Base-by-base conservation (phyloP, 2,888 invertebrate species). In the Theristus sp. region DNA sequence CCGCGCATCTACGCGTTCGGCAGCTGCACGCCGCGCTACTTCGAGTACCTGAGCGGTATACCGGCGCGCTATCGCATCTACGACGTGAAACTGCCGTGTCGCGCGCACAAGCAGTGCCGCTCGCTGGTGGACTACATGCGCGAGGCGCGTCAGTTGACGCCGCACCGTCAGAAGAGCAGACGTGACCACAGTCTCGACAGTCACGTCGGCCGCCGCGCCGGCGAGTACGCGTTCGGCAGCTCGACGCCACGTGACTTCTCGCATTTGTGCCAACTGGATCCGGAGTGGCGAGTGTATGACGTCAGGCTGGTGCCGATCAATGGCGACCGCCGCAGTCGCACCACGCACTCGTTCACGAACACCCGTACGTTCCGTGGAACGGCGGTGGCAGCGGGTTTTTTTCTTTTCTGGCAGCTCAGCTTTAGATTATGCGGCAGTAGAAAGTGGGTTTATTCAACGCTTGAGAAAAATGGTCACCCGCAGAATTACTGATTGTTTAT, bases 161-260 rank as follows among this genome's bases (percentile, higher is more conserved):
- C 52, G 17, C 52, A 6, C 6, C 17, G 17, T 6, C 52, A 6
- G 52, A 6, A 24, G 20, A n/a, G n/a, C n/a, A n/a, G n/a, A n/a
- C 52, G 52, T 24, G 52, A 52, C 52, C 52, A 24, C 20, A 52
- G 52, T 24, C 52, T 52, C 6, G 52, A 52, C 52, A n/a, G n/a
- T 20, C 24, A 10, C 20, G 6, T 52, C 17, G 52, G 17, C 6
- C 52, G 52, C 24, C 57, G 57, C 31, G 30, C 31, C 6, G n/a
- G n/a, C n/a, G n/a, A n/a, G n/a, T 57, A 31, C 57, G 57, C 57
- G 31, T 57, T 57, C 38, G 57, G 57, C 31, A 57, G 57, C 31
- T 31, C 31, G 24, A 57, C 57, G 22, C 57, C 57, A 22, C 30
- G 57, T 13, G 57, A 57, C 31, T 25, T 57, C 17, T 31, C 31